Percentiles rank a stretch among this genome's conserved stretches.
phyloP scores from a whole-genome alignment of 2,888 invertebrate genomes.

The Augochlorella aurata region DNA sequence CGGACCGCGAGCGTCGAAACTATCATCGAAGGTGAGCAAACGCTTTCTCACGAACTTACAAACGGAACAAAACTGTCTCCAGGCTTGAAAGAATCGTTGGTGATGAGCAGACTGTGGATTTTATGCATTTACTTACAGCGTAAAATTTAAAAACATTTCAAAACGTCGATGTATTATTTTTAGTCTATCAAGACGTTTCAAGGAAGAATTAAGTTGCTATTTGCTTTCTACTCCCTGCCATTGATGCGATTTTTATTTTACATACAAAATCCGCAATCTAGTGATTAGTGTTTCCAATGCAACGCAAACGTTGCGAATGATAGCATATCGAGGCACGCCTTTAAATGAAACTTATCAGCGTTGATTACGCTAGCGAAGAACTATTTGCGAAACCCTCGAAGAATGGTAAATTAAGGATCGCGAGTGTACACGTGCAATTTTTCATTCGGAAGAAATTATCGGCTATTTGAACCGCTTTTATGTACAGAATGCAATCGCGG shows the following conservation, averaged over 20 bases:
- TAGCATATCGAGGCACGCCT: not conserved
- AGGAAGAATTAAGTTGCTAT: too few relatives aligned
- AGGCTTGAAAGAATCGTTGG: too few relatives aligned
- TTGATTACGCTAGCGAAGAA: not conserved
- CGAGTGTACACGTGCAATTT: not conserved
- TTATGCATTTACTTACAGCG: too few relatives aligned
- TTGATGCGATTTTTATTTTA: too few relatives aligned
- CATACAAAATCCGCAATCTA: too few relatives aligned
- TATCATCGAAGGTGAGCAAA: conserved; percentile 76
- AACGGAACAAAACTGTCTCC: too few relatives aligned
- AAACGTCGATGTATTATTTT: too few relatives aligned
- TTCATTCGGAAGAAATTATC: not conserved
- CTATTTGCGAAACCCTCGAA: not conserved
- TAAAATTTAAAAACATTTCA: too few relatives aligned
- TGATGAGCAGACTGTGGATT: too few relatives aligned
- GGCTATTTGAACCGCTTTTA: not conserved
- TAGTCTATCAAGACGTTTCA: too few relatives aligned
- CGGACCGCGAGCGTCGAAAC: conserved; percentile 79
- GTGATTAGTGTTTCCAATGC: not conserved
- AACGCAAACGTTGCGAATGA: not conserved
- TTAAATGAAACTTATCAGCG: not conserved
- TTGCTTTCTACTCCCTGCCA: too few relatives aligned
- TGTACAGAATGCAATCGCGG: not conserved
- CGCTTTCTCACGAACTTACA: too few relatives aligned
- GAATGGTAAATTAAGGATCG: not conserved